phyloP scores from a whole-genome alignment of 30 jellyfish, hydroid and myxozoan species.

The Pelagia noctiluca region DNA sequence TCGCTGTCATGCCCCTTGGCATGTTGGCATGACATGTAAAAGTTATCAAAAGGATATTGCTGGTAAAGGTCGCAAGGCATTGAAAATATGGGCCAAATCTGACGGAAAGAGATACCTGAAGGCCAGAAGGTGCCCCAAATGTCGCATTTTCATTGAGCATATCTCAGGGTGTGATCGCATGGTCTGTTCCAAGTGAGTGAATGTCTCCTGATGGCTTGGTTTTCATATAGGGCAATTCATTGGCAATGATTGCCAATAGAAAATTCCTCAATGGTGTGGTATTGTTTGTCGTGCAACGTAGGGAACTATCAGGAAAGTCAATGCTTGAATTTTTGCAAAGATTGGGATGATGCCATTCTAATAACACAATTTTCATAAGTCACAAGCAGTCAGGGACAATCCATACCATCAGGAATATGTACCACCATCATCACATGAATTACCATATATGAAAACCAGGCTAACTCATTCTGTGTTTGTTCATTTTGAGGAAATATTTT shows the following conservation, averaged over 20 bases:
- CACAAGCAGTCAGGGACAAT: too few species aligned
- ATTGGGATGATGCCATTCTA: neutral
- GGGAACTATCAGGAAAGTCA: too few species aligned
- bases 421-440: too few species aligned
- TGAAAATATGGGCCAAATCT: constrained; percentile 87
- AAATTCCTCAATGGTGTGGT: neutral
- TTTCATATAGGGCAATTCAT: too few species aligned
- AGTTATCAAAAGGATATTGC: constrained; percentile 70
- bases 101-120: constrained; percentile 58
- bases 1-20: constrained; percentile 93
- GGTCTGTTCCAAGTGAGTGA: constrained; percentile 76
- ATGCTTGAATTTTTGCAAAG: neutral
- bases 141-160: constrained; percentile 80
- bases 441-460: too few species aligned
- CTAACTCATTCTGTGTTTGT: too few species aligned
- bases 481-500: too few species aligned
- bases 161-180: constrained; percentile 92
- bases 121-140: constrained; percentile 87
- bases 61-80: constrained; percentile 79
- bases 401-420: too few species aligned
- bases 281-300: too few species aligned
- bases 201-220: too few species aligned
- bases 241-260: too few species aligned
- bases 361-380: too few species aligned
- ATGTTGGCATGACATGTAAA: constrained; percentile 74